Conservation (phyloP, 2,113 vertebrate genomes). For the Aix galericulata region DNA sequence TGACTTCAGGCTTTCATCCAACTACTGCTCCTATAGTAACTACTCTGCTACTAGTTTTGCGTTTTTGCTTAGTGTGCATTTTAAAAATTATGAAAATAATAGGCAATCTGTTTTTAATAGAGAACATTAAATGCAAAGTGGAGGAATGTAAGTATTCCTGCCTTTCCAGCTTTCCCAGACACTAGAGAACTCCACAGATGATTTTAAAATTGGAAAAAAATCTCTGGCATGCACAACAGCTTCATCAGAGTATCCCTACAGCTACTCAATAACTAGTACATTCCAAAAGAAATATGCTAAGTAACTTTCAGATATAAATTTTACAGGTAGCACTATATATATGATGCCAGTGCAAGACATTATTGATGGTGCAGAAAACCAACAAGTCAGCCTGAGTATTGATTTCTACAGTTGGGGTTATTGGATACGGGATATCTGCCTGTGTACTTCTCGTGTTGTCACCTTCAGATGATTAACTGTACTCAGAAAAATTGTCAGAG, state of each 20-base stretch:
- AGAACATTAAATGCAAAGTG: neutral
- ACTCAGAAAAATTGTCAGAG: neutral
- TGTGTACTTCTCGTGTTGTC: neutral
- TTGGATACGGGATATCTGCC: neutral
- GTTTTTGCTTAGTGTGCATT: neutral
- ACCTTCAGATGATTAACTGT: neutral
- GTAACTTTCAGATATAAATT: neutral
- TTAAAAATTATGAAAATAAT: neutral
- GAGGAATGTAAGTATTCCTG: neutral
- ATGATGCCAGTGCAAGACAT: neutral
- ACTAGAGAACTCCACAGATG: neutral
- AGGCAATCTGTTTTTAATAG: neutral
- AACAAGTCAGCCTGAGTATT: neutral
- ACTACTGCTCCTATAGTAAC: neutral
- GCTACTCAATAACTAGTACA: neutral
- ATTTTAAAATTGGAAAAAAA: neutral
- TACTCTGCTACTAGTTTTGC: neutral
- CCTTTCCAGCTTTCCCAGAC: neutral
- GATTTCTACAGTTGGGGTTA: neutral
- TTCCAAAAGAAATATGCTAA: neutral
- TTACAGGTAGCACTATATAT: neutral
- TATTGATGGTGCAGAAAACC: neutral
- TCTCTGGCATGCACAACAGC: neutral
- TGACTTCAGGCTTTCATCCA: slow-evolving; percentile 22
- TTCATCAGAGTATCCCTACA: slow-evolving; percentile 37